Conservation (phyloP, 2,797 vertebrate genomes). For the Telmatherina bonti region DNA sequence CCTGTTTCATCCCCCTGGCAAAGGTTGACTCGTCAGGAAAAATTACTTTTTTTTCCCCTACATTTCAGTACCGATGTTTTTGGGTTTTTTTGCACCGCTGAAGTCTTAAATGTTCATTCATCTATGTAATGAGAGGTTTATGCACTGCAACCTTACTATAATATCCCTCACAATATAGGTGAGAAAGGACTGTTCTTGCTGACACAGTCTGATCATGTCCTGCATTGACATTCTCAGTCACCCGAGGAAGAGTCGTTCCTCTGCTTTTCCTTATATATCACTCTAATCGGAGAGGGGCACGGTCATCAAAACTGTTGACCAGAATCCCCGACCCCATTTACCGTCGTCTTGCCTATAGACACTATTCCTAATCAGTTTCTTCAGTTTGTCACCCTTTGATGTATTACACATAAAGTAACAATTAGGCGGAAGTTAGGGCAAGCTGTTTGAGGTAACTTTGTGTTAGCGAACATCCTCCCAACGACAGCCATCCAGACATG, state of each 20-base stretch:
- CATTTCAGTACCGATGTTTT: slow-evolving; percentile 17
- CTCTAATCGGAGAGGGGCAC: slow-evolving; percentile 3
- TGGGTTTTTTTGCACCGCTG: slow-evolving; percentile 20
- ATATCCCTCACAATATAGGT: slow-evolving; percentile 20
- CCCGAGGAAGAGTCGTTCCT: slow-evolving; percentile 16
- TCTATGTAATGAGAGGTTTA: slow-evolving; percentile 45
- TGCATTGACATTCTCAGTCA: slow-evolving; percentile 29
- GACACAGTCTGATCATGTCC: slow-evolving; percentile 35
- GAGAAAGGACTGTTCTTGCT: slow-evolving; percentile 28
- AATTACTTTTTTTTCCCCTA: slow-evolving; percentile 18
- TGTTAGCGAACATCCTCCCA: slow-evolving; percentile 6
- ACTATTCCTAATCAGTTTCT: not conserved
- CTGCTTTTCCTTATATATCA: slow-evolving; percentile 20
- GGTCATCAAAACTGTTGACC: not conserved
- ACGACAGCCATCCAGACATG: slow-evolving; percentile 10
- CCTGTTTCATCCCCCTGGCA: slow-evolving; percentile 7
- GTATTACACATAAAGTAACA: not conserved
- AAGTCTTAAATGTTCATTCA: slow-evolving; percentile 28
- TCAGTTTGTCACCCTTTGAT: not conserved
- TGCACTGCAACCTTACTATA: slow-evolving; percentile 15
- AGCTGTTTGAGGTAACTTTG: slow-evolving; percentile 1
- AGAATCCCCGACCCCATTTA: not conserved
- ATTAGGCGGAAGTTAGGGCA: not conserved
- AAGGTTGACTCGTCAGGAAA: slow-evolving; percentile 26
- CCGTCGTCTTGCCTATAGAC: not conserved